Evolutionary conservation across 2,797 vertebrate genomes (phyloP), one percentile per base, ranked within the genome.

Genomic region (Aeoliscus strigatus): DNA sequence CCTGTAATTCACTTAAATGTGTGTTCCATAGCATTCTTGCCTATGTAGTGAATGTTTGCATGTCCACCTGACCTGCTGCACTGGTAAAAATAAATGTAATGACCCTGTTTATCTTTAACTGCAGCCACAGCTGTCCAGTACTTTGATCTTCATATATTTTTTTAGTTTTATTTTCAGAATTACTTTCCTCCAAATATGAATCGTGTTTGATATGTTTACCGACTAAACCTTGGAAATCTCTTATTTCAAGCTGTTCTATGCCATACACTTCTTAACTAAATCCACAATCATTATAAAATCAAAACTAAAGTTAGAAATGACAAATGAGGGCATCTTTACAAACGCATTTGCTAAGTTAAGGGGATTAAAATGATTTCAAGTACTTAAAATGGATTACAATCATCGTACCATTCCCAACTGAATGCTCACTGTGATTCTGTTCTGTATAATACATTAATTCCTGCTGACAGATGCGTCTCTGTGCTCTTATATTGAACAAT

Each of bases 351-450:
- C 44, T 24, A n/a, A n/a, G n/a, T n/a, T n/a, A n/a, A n/a, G n/a
- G n/a, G n/a, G 11, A 41, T 56, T 30, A 34, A 24, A 16, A 43
- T 34, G 27, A 48, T 32, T 60, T 55, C 46, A 57, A 73, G 38
- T 56, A 45, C 44, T 54, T 50, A 16, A 40, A 55, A 47, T 38
- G 41, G 27, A 73, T 67, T 64, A 64, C 56, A 64, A 41, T 58
- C 47, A 48, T 18, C 43, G 38, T 14, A 45, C 4, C 9, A 27
- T 24, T 37, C 10, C 37, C 24, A 41, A 37, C 21, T 27, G 36
- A 13, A 52, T 27, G 33, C 40, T 36, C 51, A 46, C 29, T 55
- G 13, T 63, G 47, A 75, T 62, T 38, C 41, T 56, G 32, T 55
- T 60, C 25, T 14, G 49, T 61, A 29, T 53, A 69, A 54, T 61